phyloP scores from a whole-genome alignment of 2,797 vertebrate species.

The Diplodus sargus region DNA sequence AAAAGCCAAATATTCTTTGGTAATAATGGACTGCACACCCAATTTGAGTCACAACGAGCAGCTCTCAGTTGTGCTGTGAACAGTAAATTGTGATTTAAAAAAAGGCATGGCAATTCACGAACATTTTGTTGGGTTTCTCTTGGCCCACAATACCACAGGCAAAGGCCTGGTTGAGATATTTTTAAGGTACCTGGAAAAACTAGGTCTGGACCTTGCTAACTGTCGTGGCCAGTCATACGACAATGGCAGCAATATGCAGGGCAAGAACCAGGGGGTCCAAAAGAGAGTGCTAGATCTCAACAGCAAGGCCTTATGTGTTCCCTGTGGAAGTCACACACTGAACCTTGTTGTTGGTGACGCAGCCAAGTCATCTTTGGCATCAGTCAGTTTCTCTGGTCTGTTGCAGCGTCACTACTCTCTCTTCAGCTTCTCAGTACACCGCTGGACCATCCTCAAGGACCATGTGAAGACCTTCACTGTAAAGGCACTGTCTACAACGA shows the following conservation, averaged over 20 bases:
- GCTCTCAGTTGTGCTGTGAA: conserved; percentile 12
- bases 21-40: neutral
- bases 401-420: neutral
- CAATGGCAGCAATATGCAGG: conserved; percentile 21
- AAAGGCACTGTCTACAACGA: no score
- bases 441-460: conserved; percentile 14
- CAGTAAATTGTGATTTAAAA: conserved; percentile 20
- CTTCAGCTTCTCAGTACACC: conserved; percentile 14
- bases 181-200: conserved; percentile 25
- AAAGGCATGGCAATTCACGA: conserved; percentile 29
- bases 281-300: neutral
- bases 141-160: conserved; percentile 15
- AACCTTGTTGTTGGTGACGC: neutral
- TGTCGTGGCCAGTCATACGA: conserved; percentile 21
- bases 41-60: conserved; percentile 18
- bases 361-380: conserved; percentile 22
- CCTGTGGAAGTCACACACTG: neutral
- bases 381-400: conserved; percentile 23
- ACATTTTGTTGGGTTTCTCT: conserved; percentile 45
- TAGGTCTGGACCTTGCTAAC: neutral
- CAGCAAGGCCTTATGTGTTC: neutral
- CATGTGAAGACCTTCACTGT: no score
- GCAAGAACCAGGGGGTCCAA: neutral
- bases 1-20: neutral
- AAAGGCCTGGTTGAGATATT: conserved; percentile 11